Base-by-base conservation (phyloP, 1,140 invertebrate genomes). In the Laodelphax striatellus region DNA sequence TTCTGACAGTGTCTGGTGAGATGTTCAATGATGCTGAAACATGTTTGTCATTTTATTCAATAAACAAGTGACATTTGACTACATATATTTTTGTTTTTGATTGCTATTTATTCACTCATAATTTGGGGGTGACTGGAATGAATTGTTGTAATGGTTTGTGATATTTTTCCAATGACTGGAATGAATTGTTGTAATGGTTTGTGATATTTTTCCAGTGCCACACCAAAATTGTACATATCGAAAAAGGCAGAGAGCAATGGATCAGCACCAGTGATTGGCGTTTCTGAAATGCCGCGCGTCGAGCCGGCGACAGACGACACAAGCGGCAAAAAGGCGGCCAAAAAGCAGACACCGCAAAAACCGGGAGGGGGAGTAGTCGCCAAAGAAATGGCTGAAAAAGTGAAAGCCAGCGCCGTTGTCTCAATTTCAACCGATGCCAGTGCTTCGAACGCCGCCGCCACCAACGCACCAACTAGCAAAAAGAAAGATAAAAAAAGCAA, bases 311-410 rank as follows among this genome's bases (percentile, higher is more conserved):
- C 46, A 9, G 44, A 50, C 21, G 46, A 50, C 46, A 1, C 16
- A 17, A 19, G 6, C n/a, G n/a, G n/a, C 6, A 50, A 50, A 22
- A 50, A 50, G 21, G 16, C 16, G 46, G 21, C 16, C 2, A 44
- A 53, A 24, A 42, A 77, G 73, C 62, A 74, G 72, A 1, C 75
- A 73, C 28, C 78, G 78, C 66, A 78, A 77, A 1, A 53, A 22
- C 22, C 52, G 1, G 31, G 19, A 5, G 31, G 19, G 5, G 17
- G 34, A 38, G 21, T 22, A 22, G 79, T 80, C 71, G 78, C 77
- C 6, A 83, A 76, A 66, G 79, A 80, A 10, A 80, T 82, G 62
- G 78, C 82, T 56, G 79, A 75, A 42, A 81, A 82, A 67, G 79
- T 80, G n/a, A 77, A 76, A 60, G 79, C 79, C 1, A 82, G 82